A percentile compares a stretch with the other conserved stretches of the same genome.
Conservation (phyloP, 92 coral and sea anemone species). For the Porites rus region DNA sequence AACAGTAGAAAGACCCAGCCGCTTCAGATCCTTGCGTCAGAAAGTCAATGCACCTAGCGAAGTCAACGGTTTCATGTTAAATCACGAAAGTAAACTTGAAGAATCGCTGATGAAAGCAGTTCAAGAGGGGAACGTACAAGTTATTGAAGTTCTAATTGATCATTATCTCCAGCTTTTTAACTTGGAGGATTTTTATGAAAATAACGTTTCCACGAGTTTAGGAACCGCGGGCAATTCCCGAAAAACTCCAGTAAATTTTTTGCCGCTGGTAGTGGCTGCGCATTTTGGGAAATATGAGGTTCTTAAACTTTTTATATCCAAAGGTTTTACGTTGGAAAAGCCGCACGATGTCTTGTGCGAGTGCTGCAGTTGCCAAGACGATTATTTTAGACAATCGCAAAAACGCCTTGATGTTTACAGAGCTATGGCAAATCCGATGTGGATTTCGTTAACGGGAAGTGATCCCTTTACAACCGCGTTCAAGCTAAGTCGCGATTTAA, state of each 20-base stretch:
- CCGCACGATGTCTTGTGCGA: slow-evolving; percentile 92
- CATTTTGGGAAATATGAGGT: slow-evolving; percentile 92
- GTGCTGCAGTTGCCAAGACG: slow-evolving; percentile 83
- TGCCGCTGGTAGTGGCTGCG: slow-evolving; percentile 93
- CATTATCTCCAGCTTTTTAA: slow-evolving; percentile 76
- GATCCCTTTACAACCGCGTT: slow-evolving; percentile 91
- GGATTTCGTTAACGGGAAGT: slow-evolving; percentile 80
- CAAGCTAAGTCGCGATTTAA: slow-evolving; percentile 80
- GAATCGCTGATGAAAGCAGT: slow-evolving; percentile 82
- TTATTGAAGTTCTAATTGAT: slow-evolving; percentile 74
- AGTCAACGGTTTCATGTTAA: slow-evolving; percentile 76
- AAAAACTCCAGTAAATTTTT: slow-evolving; percentile 71
- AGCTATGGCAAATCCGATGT: slow-evolving; percentile 93
- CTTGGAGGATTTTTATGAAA: slow-evolving; percentile 54
- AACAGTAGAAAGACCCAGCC: slow-evolving; percentile 10
- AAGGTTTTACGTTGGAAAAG: slow-evolving; percentile 85
- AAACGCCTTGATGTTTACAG: slow-evolving; percentile 87
- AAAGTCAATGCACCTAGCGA: slow-evolving; percentile 57
- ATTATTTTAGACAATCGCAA: slow-evolving; percentile 87
- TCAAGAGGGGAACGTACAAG: slow-evolving; percentile 71
- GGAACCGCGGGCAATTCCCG: slow-evolving; percentile 28
- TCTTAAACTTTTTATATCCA: slow-evolving; percentile 77
- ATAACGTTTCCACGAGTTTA: slow-evolving; percentile 8
- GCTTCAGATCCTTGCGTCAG: slow-evolving; percentile 22
- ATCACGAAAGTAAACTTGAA: slow-evolving; percentile 79